A percentile compares a stretch with the other conserved stretches of the same genome.
Evolutionary conservation across 2,797 vertebrate species (phyloP).

Genomic region (Uromys caudimaculatus): DNA sequence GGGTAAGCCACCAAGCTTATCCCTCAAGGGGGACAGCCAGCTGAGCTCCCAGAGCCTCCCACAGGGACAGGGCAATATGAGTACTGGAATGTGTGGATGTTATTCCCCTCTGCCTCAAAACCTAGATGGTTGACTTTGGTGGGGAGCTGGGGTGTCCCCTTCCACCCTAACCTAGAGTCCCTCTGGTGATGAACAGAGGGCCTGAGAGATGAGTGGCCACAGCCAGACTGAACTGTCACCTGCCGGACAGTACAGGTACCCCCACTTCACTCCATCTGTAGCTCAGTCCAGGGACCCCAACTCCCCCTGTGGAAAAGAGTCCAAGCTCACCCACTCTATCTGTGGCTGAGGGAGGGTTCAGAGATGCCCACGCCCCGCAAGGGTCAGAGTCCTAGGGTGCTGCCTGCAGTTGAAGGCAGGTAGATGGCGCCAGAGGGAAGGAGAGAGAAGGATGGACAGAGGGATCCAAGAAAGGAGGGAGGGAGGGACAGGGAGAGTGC

Average conservation of each 20-base stretch:
- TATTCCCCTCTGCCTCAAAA: not conserved
- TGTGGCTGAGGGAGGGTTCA: not conserved
- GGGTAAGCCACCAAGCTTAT: not conserved
- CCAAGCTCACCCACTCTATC: not conserved
- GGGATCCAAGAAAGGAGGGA: not conserved
- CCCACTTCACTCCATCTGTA: not conserved
- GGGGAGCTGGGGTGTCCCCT: not conserved
- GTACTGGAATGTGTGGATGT: not conserved
- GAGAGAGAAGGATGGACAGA: not conserved
- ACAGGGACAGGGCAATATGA: not conserved
- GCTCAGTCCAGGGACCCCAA: not conserved
- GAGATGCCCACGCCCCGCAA: not conserved
- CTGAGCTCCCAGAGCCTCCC: not conserved
- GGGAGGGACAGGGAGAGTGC: accelerated
- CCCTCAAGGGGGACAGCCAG: too few species aligned
- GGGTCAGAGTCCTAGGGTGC: not conserved
- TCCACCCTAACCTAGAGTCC: not conserved
- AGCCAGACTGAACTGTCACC: too few species aligned
- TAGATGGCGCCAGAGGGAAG: not conserved
- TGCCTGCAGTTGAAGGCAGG: not conserved
- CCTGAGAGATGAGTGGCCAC: not conserved
- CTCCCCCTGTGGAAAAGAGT: not conserved
- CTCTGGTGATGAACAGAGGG: not conserved
- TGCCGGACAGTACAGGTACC: not conserved
- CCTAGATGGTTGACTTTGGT: not conserved